These are phyloP conservation scores for Danaus melanippus DNA, from an alignment of 1,140 invertebrate genomes.

Conservation along the genomic window DNA sequence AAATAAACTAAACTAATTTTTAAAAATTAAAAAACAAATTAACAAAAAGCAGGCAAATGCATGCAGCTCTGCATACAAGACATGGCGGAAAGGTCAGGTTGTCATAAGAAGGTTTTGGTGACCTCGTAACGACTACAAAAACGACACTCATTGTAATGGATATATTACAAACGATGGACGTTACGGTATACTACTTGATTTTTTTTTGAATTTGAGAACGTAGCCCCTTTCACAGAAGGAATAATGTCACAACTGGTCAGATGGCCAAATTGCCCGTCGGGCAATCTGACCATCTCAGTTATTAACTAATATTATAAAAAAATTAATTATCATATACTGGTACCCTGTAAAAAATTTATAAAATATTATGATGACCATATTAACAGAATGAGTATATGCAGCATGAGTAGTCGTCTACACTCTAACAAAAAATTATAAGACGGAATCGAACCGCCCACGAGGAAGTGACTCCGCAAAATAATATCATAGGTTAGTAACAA, in stretches of 20 bases:
- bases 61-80: conserved; percentile 75
- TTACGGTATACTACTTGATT: conserved; percentile 65
- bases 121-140: conserved; percentile 72
- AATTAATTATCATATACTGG: conserved; percentile 56
- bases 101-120: conserved; percentile 70
- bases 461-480: conserved; percentile 49
- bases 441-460: conserved; percentile 42
- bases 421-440: conserved; percentile 22
- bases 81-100: conserved; percentile 74
- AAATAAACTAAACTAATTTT: conserved; percentile 71
- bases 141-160: conserved; percentile 73
- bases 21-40: conserved; percentile 56
- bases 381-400: conserved; percentile 39
- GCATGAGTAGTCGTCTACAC: conserved; percentile 68
- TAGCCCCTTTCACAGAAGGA: conserved; percentile 74
- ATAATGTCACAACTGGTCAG: conserved; percentile 73
- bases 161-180: conserved; percentile 73
- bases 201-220: conserved; percentile 62
- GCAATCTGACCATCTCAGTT: conserved; percentile 67
- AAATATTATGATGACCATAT: conserved; percentile 61
- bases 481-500: conserved; percentile 72
- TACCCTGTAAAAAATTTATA: conserved; percentile 71
- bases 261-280: conserved; percentile 66
- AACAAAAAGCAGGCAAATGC: conserved; percentile 75
- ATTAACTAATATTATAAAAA: conserved; percentile 59